Evolutionary conservation across 2,797 vertebrate species (phyloP).

Genomic region (Aldrovandia affinis): DNA sequence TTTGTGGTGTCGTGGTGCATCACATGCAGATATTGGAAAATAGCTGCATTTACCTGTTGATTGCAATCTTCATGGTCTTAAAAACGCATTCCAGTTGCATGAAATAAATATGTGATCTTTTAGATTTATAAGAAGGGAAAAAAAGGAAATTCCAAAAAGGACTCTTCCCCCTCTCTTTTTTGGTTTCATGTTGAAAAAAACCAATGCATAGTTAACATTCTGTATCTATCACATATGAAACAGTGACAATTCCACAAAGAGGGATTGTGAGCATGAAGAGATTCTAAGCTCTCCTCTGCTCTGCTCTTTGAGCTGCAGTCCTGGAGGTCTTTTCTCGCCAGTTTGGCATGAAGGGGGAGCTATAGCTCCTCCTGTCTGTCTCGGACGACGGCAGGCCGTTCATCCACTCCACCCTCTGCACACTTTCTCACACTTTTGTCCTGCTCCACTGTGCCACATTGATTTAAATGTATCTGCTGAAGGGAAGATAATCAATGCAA

Average conservation of each 20-base stretch:
- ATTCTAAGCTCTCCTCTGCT: background rate
- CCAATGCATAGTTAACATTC: background rate
- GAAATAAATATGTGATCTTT: background rate
- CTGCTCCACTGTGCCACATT: constrained; percentile 83
- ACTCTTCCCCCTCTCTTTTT: background rate
- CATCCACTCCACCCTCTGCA: constrained; percentile 59
- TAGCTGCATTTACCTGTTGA: background rate
- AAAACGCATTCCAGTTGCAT: background rate
- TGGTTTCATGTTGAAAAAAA: background rate
- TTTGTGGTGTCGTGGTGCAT: constrained; percentile 2
- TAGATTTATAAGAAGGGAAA: background rate
- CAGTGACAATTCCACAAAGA: background rate
- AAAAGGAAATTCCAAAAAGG: background rate
- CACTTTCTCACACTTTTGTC: constrained; percentile 76
- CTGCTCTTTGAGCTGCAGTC: constrained; percentile 10
- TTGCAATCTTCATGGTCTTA: background rate
- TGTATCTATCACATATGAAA: background rate
- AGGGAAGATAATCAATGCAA: constrained; percentile 97
- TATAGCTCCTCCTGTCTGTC: constrained; percentile 85
- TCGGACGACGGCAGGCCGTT: constrained; percentile 64
- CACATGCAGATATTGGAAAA: background rate
- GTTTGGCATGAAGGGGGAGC: constrained; percentile 96
- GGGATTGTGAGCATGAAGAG: background rate
- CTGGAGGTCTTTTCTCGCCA: constrained; percentile 74
- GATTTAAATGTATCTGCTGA: constrained; percentile 91